These are phyloP conservation scores for Drosophila longiperda DNA, from an alignment of 2,888 invertebrate genomes.

Conservation along the genomic window DNA sequence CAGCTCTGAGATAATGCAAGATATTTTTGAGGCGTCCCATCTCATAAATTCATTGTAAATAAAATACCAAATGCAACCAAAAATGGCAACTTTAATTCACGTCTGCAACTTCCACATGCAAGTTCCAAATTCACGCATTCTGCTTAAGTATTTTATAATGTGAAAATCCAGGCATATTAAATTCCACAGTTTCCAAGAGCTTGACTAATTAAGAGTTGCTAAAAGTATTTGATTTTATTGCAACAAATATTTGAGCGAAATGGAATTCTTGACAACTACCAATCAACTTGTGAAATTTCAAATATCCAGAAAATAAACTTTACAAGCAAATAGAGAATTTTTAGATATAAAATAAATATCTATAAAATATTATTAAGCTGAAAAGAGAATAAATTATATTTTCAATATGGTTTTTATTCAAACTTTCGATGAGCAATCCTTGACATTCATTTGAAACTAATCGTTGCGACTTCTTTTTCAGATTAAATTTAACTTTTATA, in stretches of 20 bases:
- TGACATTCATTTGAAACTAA: background rate
- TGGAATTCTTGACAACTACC: background rate
- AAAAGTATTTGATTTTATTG: background rate
- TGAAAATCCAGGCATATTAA: background rate
- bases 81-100: constrained; percentile 64
- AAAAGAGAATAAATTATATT: background rate
- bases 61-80: constrained; percentile 31
- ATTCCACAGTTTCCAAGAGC: background rate
- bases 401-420: background rate
- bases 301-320: background rate
- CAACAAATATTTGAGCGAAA: background rate
- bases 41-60: constrained; percentile 57
- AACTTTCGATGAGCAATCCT: background rate
- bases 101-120: constrained; percentile 44
- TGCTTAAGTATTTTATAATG: background rate
- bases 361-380: background rate
- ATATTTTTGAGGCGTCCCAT: constrained; percentile 35
- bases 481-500: background rate
- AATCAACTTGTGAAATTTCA: background rate
- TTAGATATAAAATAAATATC: background rate
- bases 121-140: background rate
- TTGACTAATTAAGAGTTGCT: background rate
- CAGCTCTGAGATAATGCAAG: constrained; percentile 12
- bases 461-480: background rate
- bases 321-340: background rate